Evolutionary conservation across 37 sponge, comb jelly and placozoan genomes (phyloP).

Genomic region (Lycopodina hypogea): DNA sequence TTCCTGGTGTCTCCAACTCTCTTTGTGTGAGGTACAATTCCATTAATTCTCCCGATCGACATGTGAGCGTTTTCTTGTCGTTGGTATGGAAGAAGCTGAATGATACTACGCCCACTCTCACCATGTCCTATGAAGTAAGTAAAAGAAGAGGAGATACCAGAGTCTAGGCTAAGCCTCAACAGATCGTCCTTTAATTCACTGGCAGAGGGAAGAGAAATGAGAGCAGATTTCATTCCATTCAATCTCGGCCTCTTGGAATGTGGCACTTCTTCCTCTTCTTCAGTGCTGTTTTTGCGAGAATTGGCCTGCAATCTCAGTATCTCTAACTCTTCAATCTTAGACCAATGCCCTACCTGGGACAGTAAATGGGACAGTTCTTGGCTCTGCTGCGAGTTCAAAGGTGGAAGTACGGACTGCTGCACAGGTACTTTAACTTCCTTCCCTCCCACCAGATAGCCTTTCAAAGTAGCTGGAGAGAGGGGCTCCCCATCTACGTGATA

Average conservation of each 20-base stretch:
- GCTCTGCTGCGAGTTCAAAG: constrained; percentile 7
- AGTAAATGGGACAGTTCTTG: constrained; percentile 10
- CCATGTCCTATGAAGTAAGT: constrained; percentile 15
- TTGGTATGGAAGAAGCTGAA: constrained; percentile 22
- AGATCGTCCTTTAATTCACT: constrained; percentile 12
- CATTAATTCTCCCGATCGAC: neutral
- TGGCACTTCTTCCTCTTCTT: constrained; percentile 21
- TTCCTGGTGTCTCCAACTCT: neutral
- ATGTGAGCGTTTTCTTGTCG: neutral
- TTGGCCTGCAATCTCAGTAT: constrained; percentile 4
- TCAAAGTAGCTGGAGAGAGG: constrained; percentile 6
- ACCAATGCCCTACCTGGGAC: constrained; percentile 19
- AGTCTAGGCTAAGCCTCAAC: constrained; percentile 15
- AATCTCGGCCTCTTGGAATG: constrained; percentile 27
- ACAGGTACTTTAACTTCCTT: constrained; percentile 16
- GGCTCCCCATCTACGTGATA: neutral
- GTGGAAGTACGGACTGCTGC: neutral
- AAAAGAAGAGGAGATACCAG: constrained; percentile 32
- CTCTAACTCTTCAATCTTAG: constrained; percentile 31
- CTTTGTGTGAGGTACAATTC: neutral
- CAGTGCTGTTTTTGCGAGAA: constrained; percentile 24
- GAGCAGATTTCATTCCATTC: constrained; percentile 26
- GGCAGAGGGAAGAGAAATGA: neutral
- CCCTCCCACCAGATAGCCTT: constrained; percentile 9
- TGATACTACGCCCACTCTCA: neutral